Evolutionary conservation across 2,888 invertebrate species (phyloP), one percentile per base, ranked within the genome.

Genomic region (Belgica antarctica): DNA sequence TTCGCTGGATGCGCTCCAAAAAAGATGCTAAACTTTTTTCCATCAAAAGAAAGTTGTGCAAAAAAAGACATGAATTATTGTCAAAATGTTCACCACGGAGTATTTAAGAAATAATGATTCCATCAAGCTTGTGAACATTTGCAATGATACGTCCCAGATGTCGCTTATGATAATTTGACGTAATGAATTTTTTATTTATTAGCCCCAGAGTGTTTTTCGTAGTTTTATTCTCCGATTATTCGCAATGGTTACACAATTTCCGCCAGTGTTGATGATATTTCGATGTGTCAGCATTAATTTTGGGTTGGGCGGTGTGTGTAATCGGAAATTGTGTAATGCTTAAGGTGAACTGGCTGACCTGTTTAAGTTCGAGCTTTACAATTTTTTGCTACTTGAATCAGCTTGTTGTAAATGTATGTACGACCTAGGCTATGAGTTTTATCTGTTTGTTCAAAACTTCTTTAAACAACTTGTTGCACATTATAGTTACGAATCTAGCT

Each of bases 11-110:
- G 2, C 27, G 27, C 27, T 59, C 25, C 17, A 31, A 27, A 65
- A 65, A 46, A 65, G 65, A 65, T 65, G 65, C n/a, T 65, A 2
- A 41, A 41, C 2, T 10, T 2, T 3, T 41, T 41, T 41, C n/a
- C 41, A 41, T 41, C 15, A 4, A 41, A 5, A 12, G 41, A 15
- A 41, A 41, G 5, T 41, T 41, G 41, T 41, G 41, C n/a, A n/a
- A n/a, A n/a, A n/a, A n/a, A n/a, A 41, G 41, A 5, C 41, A 31
- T 41, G 41, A 41, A 10, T 41, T 15, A 41, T 41, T 7, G 31
- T 31, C 41, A 5, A 41, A n/a, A 41, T 2, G 10, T 15, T 41
- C 41, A n/a, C 15, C 41, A 5, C 4, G n/a, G 3, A 5, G n/a
- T 15, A 15, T 15, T 41, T 41, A 41, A 3, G 15, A 41, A 15